Conservation (phyloP, 2,113 vertebrate genomes). For the Aviceda subcristata region DNA sequence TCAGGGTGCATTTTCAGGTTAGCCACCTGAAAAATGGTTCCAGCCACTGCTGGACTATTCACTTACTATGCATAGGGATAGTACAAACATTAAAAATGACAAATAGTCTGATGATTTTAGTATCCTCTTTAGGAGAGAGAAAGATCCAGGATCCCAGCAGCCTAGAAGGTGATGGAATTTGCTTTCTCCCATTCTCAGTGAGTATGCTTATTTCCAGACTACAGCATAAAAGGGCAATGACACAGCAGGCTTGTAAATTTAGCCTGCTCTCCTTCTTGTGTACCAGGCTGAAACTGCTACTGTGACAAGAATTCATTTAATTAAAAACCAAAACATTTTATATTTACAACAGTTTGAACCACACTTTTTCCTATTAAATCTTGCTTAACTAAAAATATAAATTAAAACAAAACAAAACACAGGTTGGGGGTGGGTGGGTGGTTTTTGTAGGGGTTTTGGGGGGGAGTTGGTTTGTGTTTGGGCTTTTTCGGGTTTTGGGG, state of each 20-base stretch:
- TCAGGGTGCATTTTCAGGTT: neutral
- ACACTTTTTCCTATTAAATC: neutral
- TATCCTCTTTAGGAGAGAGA: neutral
- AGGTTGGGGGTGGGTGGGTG: accelerated
- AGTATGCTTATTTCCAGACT: neutral
- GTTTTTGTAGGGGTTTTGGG: no score
- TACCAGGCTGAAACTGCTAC: neutral
- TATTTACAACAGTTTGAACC: neutral
- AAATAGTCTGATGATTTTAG: neutral
- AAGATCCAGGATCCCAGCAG: neutral
- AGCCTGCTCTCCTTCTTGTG: neutral
- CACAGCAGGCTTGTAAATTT: neutral
- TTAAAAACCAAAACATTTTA: neutral
- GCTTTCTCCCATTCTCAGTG: neutral
- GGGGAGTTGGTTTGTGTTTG: neutral
- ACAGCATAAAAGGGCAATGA: neutral
- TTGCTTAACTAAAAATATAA: neutral
- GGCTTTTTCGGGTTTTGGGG: neutral
- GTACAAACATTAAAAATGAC: neutral
- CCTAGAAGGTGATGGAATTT: neutral
- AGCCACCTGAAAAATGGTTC: neutral
- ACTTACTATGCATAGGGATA: neutral
- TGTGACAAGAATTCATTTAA: neutral
- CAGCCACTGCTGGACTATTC: neutral
- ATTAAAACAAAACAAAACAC: neutral